These are phyloP conservation scores for Acronicta aceris DNA, from an alignment of 2,888 invertebrate genomes.

Conservation along the genomic window DNA sequence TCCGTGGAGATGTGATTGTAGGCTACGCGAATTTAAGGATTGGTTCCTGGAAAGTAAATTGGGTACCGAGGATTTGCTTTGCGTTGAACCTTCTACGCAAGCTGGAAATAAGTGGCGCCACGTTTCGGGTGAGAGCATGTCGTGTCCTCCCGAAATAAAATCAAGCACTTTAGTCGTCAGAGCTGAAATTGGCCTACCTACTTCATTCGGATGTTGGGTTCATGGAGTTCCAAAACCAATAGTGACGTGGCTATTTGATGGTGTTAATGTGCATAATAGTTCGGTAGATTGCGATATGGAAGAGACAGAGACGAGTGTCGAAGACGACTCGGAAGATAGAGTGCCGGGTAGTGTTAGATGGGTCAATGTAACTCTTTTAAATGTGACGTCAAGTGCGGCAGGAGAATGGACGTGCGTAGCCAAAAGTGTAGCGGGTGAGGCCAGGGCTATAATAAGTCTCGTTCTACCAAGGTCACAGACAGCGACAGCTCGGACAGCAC, in stretches of 20 bases:
- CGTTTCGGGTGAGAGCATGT: constrained; percentile 93
- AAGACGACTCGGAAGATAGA: constrained; percentile 81
- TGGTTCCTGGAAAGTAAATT: constrained; percentile 95
- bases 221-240: constrained; percentile 95
- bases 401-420: constrained; percentile 96
- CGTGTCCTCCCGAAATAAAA: constrained; percentile 94
- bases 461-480: constrained; percentile 90
- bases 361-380: constrained; percentile 95
- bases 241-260: constrained; percentile 95
- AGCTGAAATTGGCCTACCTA: constrained; percentile 95
- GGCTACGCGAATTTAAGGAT: constrained; percentile 94
- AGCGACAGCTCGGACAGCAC: constrained; percentile 93
- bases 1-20: constrained; percentile 97
- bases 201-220: constrained; percentile 94
- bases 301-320: constrained; percentile 80
- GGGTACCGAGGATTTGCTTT: constrained; percentile 92
- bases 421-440: constrained; percentile 91
- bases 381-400: constrained; percentile 94
- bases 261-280: constrained; percentile 85
- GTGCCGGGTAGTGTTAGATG: constrained; percentile 90
- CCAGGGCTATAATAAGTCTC: constrained; percentile 90
- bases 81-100: constrained; percentile 92
- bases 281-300: constrained; percentile 85
- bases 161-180: constrained; percentile 90
- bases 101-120: constrained; percentile 93